Evolutionary conservation across 1,140 invertebrate genomes (phyloP), one percentile per base, ranked within the genome.

Genomic region (Mya arenaria): DNA sequence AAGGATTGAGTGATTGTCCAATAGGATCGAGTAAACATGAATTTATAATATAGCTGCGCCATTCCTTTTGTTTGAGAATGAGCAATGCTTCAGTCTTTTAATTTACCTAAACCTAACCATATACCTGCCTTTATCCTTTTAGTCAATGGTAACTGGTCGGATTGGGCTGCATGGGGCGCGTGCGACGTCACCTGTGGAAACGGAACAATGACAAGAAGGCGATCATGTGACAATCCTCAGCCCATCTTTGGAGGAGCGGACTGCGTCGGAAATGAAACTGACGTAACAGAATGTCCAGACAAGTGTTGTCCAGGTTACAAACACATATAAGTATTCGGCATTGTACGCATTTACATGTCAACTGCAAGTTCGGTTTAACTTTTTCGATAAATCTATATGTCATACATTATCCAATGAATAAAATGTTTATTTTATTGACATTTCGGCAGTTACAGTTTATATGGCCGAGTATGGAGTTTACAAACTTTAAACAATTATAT

Each of bases 111-210:
- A n/a, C n/a, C n/a, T n/a, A n/a, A n/a, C n/a, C n/a, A n/a, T n/a
- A n/a, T n/a, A n/a, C n/a, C n/a, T n/a, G n/a, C n/a, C n/a, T n/a
- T n/a, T n/a, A n/a, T n/a, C n/a, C n/a, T n/a, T n/a, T n/a, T n/a
- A n/a, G n/a, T n/a, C n/a, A n/a, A n/a, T n/a, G n/a, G 28, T 55
- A 32, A 52, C 52, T 71, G 32, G 32, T n/a, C 36, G 19, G 68
- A 52, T n/a, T 88, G 86, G 86, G 44, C 60, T 36, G 36, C 25
- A 8, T 88, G 86, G 86, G 58, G 74, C 15, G n/a, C 60, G 34
- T 88, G 86, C 62, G 74, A 72, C 28, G 75, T 82, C 4, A 75
- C 79, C 13, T 88, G 86, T 82, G 85, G 80, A 19, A 36, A 25
- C 5, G 86, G 86, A 34, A 72, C 41, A 6, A 65, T 74, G 36